A percentile compares a stretch with the other conserved stretches of the same genome.
Conservation (phyloP, 2,113 vertebrate species). For the Pangasianodon hypophthalmus region DNA sequence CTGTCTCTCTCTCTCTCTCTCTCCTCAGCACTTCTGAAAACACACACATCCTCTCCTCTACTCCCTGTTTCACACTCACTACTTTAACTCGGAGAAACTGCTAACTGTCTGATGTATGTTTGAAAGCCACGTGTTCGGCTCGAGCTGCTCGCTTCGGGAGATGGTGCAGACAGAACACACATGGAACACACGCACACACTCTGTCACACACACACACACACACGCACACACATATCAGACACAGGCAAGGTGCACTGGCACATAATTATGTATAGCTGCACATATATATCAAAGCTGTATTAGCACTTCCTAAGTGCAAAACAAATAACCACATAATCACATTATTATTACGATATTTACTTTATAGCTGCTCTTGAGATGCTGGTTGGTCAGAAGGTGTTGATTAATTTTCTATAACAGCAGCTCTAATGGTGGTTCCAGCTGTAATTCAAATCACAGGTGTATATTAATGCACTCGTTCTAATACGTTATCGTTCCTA, state of each 20-base stretch:
- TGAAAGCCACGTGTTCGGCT: constrained; percentile 12
- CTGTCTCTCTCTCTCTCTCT: not conserved
- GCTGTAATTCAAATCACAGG: not conserved
- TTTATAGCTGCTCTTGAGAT: not conserved
- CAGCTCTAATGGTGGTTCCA: not conserved
- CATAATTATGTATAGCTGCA: not conserved
- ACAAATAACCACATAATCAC: not conserved
- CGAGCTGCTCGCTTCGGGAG: not conserved
- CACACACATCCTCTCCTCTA: not conserved
- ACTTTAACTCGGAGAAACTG: constrained; percentile 3
- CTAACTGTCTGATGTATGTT: not conserved
- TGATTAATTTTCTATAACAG: not conserved
- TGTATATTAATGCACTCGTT: not conserved
- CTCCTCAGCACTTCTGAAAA: too few relatives aligned
- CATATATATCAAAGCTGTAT: not conserved
- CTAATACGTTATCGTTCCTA: not conserved
- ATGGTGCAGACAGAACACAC: not conserved
- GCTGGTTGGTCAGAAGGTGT: not conserved
- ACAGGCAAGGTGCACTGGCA: not conserved
- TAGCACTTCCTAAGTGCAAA: not conserved
- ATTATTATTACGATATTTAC: not conserved
- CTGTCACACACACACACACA: not conserved
- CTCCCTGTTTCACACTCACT: constrained; percentile 12
- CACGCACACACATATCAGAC: not conserved
- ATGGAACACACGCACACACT: not conserved